Base-by-base conservation (phyloP, 2,888 invertebrate species). In the Mythimna ferrago region DNA sequence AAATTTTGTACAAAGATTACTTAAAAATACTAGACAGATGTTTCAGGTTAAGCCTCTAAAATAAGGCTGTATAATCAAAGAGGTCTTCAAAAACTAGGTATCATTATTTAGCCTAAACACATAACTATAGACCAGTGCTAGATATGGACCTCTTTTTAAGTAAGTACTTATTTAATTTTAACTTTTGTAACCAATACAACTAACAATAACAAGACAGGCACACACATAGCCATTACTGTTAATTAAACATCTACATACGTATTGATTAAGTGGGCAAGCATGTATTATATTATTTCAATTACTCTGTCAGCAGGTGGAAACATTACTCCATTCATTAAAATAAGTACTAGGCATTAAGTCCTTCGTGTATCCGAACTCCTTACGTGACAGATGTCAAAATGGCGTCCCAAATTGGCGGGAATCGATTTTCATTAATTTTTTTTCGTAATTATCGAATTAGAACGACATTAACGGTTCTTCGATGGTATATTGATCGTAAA, bases 331-430 rank as follows among this genome's bases (percentile, higher is more conserved):
- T 53, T 63, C 80, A 83, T 71, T 81, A 79, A 48, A 79, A 53
- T 81, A 79, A 79, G 41, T 83, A 67, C 80, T 56, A 68, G 14
- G 66, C 66, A 81, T 80, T 83, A 76, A 65, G 41, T 58, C 66
- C 56, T 72, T 60, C 76, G 80, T 83, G 80, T 53, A 71, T 67
- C 54, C 66, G 44, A 82, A 78, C 78, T 66, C 44, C 65, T 65
- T 54, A 66, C 54, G 44, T 76, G 81, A 80, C 81, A 83, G 81
- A 81, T 81, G 80, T 80, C 80, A 81, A 81, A 70, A 80, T 81
- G 76, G 66, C 71, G 26, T 32, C 61, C 61, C 44, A 72, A 81
- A 83, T 81, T 81, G 81, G 83, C 61, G 80, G 80, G 80, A 76
- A 81, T 83, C 83, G 61, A 81, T 82, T 79, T 76, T 70, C 54